Base-by-base conservation (phyloP, 2,113 vertebrate genomes). In the Glaucomys volans region DNA sequence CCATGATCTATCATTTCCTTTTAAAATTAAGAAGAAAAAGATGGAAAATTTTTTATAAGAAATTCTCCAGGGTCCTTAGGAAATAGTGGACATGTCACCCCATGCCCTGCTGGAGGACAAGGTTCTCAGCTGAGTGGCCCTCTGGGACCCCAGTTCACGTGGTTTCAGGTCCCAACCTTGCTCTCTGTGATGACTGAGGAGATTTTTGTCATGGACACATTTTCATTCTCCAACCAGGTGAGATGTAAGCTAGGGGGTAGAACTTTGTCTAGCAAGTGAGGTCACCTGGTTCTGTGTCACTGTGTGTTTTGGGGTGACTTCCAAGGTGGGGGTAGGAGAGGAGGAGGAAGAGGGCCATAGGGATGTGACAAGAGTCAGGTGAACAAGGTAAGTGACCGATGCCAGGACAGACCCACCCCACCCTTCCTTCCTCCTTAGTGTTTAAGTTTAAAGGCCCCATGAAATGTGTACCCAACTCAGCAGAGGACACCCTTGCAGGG, bases 151-250 rank as follows among this genome's bases (percentile, higher is more conserved):
- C n/a, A 90, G 86, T 69, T 87, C 0, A 0, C 67, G 32, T 69
- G 1, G 82, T 2, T 87, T 2, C 44, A 96, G 16, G 35, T 94
- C 16, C 94, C 64, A 7, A 96, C 81, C 30, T 84, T 74, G 66
- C 95, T 90, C 64, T 87, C 64, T 4, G 0, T 6, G 42, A 13
- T 2, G 8, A 1, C 2, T 0, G 0, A 37, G 8, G 54, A 0
- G 0, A 0, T 24, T 32, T 95, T 69, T 40, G 14, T 40, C 32
- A 0, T 1, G 11, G 37, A 57, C 28, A 37, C 0, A 0, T 77
- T 92, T 47, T 52, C 64, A 0, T 97, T 95, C 80, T 92, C n/a
- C 88, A 92, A 0, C 87, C 93, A 97, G 26, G 22, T 90, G 57
- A 97, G 20, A 28, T 44, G 30, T 0, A 95, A 28, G 6, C 1